Conservation (phyloP, 2,888 invertebrate species). For the Agriopis marginaria region DNA sequence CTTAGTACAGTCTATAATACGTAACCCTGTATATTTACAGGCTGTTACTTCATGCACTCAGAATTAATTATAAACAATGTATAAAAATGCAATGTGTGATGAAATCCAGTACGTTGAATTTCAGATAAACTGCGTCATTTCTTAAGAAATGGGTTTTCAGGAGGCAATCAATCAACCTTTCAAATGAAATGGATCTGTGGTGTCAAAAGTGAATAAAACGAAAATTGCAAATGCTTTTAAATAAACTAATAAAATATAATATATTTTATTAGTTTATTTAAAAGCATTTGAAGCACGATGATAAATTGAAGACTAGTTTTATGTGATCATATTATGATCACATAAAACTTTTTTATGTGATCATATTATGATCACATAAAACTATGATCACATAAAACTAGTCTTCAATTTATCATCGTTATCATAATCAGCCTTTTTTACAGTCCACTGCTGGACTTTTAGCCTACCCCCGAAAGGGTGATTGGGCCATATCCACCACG, state of each 20-base stretch:
- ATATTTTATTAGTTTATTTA: background rate
- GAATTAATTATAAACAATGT: slow-evolving; percentile 1
- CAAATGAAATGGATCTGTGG: slow-evolving; percentile 25
- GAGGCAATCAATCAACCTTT: slow-evolving; percentile 35
- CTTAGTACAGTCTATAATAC: too few relatives aligned
- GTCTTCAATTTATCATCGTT: background rate
- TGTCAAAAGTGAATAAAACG: slow-evolving; percentile 17
- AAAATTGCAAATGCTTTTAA: slow-evolving; percentile 16
- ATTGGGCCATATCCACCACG: too few relatives aligned
- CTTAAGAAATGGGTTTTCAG: slow-evolving; percentile 15
- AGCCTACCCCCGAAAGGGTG: too few relatives aligned
- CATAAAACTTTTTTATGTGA: too few relatives aligned
- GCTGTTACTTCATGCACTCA: background rate
- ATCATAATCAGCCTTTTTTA: too few relatives aligned
- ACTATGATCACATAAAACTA: slow-evolving; percentile 11
- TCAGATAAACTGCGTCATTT: slow-evolving; percentile 13
- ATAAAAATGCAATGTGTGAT: slow-evolving; percentile 10
- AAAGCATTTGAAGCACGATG: slow-evolving; percentile 18
- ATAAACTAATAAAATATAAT: background rate
- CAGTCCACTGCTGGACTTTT: too few relatives aligned
- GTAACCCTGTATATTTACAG: too few relatives aligned
- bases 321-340: too few relatives aligned
- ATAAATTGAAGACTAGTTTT: too few relatives aligned
- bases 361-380: too few relatives aligned
- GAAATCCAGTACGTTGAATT: slow-evolving; percentile 10